These are phyloP conservation scores for Poecilia wingei DNA, from an alignment of 2,797 vertebrate genomes.

Conservation along the genomic window DNA sequence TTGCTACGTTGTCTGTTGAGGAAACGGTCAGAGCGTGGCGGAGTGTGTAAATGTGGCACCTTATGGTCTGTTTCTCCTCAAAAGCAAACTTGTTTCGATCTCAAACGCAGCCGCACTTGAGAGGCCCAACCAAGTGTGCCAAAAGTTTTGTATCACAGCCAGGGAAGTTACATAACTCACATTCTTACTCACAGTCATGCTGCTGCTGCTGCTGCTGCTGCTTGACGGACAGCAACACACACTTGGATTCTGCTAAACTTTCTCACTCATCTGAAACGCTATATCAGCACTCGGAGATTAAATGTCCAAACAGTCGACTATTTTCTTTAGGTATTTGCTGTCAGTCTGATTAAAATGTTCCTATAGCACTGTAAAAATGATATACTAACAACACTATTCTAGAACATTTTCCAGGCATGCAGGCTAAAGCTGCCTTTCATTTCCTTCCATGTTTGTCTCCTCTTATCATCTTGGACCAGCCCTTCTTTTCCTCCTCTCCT, in stretches of 20 bases:
- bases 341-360: conserved; percentile 13
- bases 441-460: conserved; percentile 11
- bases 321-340: conserved; percentile 18
- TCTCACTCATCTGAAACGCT: conserved; percentile 52
- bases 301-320: conserved; percentile 17
- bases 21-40: background rate
- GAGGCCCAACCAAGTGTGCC: conserved; percentile 19
- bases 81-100: conserved; percentile 23
- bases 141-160: conserved; percentile 17
- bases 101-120: conserved; percentile 7
- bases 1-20: background rate
- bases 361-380: background rate
- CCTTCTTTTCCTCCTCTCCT: conserved; percentile 12
- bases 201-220: conserved; percentile 18
- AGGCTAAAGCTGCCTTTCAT: background rate
- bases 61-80: conserved; percentile 5
- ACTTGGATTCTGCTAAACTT: conserved; percentile 26
- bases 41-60: background rate
- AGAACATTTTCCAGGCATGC: background rate
- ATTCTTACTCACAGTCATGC: conserved; percentile 39
- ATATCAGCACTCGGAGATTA: conserved; percentile 41
- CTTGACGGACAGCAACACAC: conserved; percentile 66
- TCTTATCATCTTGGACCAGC: conserved; percentile 5
- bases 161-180: conserved; percentile 49
- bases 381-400: background rate